Evolutionary conservation across 2,113 vertebrate species (phyloP).

Genomic region (Colius striatus): DNA sequence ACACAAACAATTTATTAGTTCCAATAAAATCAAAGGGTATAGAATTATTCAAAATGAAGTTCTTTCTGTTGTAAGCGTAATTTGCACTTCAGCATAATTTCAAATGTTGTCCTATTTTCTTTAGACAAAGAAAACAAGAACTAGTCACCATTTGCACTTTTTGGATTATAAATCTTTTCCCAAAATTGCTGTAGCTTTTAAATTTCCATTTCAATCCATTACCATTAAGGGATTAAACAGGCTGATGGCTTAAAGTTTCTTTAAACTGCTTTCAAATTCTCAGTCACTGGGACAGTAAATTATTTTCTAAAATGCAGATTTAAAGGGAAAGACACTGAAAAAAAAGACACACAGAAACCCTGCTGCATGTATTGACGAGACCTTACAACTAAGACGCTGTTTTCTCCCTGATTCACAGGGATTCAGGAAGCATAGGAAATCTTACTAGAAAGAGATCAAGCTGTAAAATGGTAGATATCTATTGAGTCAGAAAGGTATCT

Average conservation of each 20-base stretch:
- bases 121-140: constrained; percentile 22
- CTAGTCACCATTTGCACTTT: neutral
- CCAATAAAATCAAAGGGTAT: constrained; percentile 21
- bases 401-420: neutral
- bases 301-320: constrained; percentile 8
- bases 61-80: neutral
- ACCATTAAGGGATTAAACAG: constrained; percentile 41
- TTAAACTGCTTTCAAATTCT: constrained; percentile 40
- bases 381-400: neutral
- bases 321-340: constrained; percentile 7
- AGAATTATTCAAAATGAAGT: neutral
- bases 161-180: constrained; percentile 27
- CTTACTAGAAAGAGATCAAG: neutral
- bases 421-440: neutral
- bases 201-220: constrained; percentile 40
- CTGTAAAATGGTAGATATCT: neutral
- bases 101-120: constrained; percentile 3
- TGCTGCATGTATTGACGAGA: neutral
- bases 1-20: neutral
- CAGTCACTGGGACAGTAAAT: neutral
- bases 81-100: constrained; percentile 8
- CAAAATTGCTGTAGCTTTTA: neutral
- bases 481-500: neutral
- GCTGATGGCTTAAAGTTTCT: neutral
- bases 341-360: neutral